These are phyloP conservation scores for Nothocercus nigrocapillus DNA, from an alignment of 2,113 vertebrate genomes.

Conservation along the genomic window DNA sequence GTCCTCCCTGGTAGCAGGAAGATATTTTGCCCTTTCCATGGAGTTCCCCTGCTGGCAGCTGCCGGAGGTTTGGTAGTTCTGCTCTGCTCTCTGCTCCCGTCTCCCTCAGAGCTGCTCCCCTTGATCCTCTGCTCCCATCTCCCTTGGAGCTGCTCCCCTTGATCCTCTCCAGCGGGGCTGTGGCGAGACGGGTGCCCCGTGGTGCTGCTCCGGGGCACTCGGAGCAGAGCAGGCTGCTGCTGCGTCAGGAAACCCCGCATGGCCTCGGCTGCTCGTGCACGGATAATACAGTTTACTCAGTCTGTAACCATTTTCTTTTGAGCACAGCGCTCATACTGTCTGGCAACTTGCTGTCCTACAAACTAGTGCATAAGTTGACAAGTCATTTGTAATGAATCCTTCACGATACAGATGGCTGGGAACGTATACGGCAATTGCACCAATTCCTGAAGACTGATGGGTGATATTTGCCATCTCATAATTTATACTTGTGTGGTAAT, in stretches of 20 bases:
- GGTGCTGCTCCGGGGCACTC: not conserved
- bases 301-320: not conserved
- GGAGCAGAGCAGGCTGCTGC: not conserved
- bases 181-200: not conserved
- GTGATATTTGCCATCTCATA: constrained; percentile 41
- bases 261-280: rapidly evolving
- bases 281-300: not conserved
- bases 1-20: no score
- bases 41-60: not conserved
- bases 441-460: constrained; percentile 46
- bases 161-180: not conserved
- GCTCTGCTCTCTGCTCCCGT: not conserved
- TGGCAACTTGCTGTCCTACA: not conserved
- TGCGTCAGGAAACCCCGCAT: not conserved
- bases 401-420: constrained; percentile 47
- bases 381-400: constrained; percentile 42
- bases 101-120: not conserved
- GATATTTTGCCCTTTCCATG: not conserved
- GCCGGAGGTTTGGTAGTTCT: not conserved
- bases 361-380: not conserved
- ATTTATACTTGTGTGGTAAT: constrained; percentile 17
- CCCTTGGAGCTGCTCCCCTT: not conserved
- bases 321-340: not conserved
- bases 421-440: not conserved
- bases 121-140: not conserved